Evolutionary conservation across 2,797 vertebrate genomes (phyloP), one percentile per base, ranked within the genome.

Genomic region (Potorous gilbertii): DNA sequence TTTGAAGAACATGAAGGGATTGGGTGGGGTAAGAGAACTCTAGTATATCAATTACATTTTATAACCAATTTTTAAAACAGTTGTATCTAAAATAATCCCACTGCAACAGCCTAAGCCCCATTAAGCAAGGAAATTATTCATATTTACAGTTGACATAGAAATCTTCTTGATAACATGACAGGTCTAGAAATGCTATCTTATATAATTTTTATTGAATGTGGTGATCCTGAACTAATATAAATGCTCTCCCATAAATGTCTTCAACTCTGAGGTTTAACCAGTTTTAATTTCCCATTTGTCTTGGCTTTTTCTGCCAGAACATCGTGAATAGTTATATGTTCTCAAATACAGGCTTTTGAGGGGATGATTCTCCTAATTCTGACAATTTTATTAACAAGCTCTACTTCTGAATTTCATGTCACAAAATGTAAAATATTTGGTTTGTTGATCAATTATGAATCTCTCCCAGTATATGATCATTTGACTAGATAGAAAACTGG

Each of bases 141-240:
- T 54, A 94, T 54, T 40, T 59, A 14, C 46, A 52, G 1, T 50
- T 66, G 27, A 87, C 59, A 92, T 62, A 46, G 55, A 96, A 96
- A 81, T 94, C 52, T 9, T 74, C 55, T 66, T 54, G 14, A 12
- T 54, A 55, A 56, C 14, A 92, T 56, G 31, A 62, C 59, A 93
- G 89, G 54, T 92, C 92, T 96, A 56, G 4, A 95, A 90, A 54
- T 90, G 14, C 8, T 52, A 5, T 11, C 56, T 95, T 93, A 29
- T 56, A 14, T 40, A 40, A 54, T 93, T 56, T 4, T 57, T 40
- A 56, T n/a, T 74, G n/a, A 93, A 90, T 21, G 57, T 55, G 66
- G 59, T 74, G 66, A 52, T 55, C 74, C 66, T 57, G 5, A 46
- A 56, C 87, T 46, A 14, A 27, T 16, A 1, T 55, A 66, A 90